These are phyloP conservation scores for Hippopotamyrus pictus DNA, from an alignment of 2,797 vertebrate species.

Conservation along the genomic window DNA sequence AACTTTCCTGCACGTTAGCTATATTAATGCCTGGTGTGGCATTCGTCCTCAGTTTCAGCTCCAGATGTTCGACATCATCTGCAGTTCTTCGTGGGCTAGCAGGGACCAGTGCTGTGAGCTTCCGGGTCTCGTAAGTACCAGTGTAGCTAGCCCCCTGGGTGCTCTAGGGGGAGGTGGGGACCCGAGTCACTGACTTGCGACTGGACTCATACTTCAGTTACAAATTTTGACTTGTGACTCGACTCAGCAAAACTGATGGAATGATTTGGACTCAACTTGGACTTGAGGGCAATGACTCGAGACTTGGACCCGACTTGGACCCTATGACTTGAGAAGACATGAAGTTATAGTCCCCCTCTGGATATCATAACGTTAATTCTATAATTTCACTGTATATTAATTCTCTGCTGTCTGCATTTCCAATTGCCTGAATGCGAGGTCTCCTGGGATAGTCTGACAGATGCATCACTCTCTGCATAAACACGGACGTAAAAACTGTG, in stretches of 20 bases:
- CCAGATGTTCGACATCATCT: slow-evolving; percentile 91
- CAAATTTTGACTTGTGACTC: not conserved
- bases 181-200: not conserved
- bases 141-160: not conserved
- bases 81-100: slow-evolving; percentile 84
- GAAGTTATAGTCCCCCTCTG: not conserved
- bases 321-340: not conserved
- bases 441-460: not conserved
- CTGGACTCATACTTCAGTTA: not conserved
- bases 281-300: not conserved
- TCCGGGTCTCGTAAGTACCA: slow-evolving; percentile 79
- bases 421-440: not conserved
- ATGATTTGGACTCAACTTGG: not conserved
- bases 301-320: not conserved
- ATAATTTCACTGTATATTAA: not conserved
- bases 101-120: slow-evolving; percentile 94
- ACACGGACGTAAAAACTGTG: not conserved
- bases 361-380: not conserved
- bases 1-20: not conserved
- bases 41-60: slow-evolving; percentile 75
- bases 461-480: not conserved
- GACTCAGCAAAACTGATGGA: not conserved
- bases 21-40: not conserved
- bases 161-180: not conserved
- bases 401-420: not conserved